Percentiles rank a stretch among this genome's conserved stretches.
Conservation (phyloP, 2,797 vertebrate genomes). For the Acrossocheilus fasciatus region DNA sequence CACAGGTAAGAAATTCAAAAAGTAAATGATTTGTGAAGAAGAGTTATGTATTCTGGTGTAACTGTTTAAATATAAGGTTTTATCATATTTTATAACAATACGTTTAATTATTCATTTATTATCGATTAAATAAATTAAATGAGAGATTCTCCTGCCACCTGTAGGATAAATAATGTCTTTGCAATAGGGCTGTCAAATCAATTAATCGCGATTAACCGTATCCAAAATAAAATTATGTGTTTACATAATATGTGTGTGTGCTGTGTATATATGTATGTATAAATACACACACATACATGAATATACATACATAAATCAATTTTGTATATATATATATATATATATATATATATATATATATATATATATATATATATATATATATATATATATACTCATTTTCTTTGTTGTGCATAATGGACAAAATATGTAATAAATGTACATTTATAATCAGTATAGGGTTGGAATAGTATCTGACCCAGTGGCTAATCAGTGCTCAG, state of each 20-base stretch:
- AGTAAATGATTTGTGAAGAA: background rate
- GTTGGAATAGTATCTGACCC: constrained; percentile 36
- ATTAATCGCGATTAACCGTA: no score
- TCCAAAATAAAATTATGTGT: no score
- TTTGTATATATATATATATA: no score
- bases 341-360: no score
- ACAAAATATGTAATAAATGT: background rate
- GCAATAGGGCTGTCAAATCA: no score
- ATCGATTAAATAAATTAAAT: background rate
- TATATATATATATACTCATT: background rate
- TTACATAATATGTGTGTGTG: no score
- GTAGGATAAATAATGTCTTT: background rate
- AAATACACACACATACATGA: no score
- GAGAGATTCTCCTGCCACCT: background rate
- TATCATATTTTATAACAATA: background rate
- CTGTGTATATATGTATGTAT: no score
- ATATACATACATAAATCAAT: no score
- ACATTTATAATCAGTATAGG: constrained; percentile 10
- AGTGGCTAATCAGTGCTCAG: constrained; percentile 46
- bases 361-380: no score
- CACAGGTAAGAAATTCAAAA: background rate
- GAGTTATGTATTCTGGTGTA: background rate
- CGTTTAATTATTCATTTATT: background rate
- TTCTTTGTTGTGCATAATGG: background rate
- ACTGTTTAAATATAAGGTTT: background rate